Conservation (phyloP, 2,797 vertebrate genomes). For the Gymnothorax reevesii region DNA sequence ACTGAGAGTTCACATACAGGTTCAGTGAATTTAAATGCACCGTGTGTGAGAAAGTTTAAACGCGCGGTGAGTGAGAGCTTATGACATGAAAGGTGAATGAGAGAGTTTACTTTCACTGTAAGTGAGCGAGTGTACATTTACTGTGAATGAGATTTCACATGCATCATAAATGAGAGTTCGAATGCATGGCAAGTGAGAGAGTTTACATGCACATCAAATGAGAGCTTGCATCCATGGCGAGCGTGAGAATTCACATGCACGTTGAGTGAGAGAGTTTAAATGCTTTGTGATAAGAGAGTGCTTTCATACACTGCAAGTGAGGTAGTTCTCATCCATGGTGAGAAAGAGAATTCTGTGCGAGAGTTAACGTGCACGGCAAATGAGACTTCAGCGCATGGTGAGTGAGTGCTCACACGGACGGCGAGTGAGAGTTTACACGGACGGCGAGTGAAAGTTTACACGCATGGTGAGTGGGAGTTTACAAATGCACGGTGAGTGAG, state of each 20-base stretch:
- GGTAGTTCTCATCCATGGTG: no score
- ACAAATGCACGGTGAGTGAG: neutral
- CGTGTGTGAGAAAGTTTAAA: no score
- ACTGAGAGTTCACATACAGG: no score
- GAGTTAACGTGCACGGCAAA: neutral
- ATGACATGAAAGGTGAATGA: no score
- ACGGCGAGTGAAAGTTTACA: neutral
- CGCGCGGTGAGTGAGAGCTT: no score
- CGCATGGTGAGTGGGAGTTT: neutral
- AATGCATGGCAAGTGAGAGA: neutral
- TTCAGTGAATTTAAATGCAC: no score
- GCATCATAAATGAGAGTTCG: neutral
- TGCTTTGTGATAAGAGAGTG: no score
- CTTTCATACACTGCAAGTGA: neutral
- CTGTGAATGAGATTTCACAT: no score
- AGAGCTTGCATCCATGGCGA: neutral
- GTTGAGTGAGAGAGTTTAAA: neutral
- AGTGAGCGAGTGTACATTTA: neutral
- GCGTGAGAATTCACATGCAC: neutral
- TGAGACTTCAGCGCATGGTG: no score
- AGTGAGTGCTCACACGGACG: no score
- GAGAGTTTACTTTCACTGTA: neutral
- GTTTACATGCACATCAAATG: neutral
- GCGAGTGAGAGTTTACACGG: neutral
- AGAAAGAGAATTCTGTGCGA: neutral